Conservation (phyloP, 2,888 invertebrate genomes). For the Yponomeuta sedellus region DNA sequence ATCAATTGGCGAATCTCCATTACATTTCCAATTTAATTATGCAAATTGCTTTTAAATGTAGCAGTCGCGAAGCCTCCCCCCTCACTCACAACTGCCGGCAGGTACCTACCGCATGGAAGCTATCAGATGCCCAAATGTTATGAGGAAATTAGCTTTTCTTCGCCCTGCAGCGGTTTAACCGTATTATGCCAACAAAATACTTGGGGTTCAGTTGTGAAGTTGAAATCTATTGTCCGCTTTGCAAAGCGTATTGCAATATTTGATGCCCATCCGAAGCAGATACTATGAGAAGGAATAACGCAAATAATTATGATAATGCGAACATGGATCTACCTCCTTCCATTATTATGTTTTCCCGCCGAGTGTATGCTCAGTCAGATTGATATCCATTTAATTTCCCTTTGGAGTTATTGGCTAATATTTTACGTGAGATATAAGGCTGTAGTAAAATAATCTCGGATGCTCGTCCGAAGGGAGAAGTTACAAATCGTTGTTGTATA, state of each 20-base stretch:
- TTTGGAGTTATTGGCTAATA: slow-evolving; percentile 55
- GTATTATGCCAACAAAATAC: slow-evolving; percentile 8
- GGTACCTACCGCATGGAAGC: background rate
- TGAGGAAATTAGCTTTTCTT: slow-evolving; percentile 9
- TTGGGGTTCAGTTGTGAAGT: background rate
- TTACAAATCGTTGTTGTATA: slow-evolving; percentile 41
- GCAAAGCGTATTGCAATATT: background rate
- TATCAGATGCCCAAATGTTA: slow-evolving; percentile 12
- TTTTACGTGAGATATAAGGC: slow-evolving; percentile 47
- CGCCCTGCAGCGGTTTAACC: slow-evolving; percentile 8
- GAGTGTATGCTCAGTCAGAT: slow-evolving; percentile 40
- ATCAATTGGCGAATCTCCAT: slow-evolving; percentile 22
- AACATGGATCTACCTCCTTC: background rate
- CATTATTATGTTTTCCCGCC: slow-evolving; percentile 20
- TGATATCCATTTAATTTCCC: slow-evolving; percentile 56
- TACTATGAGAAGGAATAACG: background rate
- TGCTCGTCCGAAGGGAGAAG: slow-evolving; percentile 35
- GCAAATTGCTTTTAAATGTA: slow-evolving; percentile 26
- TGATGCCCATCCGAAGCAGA: slow-evolving; percentile 1
- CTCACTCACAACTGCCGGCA: slow-evolving; percentile 9
- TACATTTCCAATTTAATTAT: slow-evolving; percentile 27
- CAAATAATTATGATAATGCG: background rate
- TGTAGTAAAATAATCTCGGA: slow-evolving; percentile 37
- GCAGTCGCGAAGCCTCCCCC: background rate
- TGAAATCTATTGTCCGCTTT: background rate